phyloP scores from a whole-genome alignment of 1,140 invertebrate species.

The Macrosteles quadrilineatus region DNA sequence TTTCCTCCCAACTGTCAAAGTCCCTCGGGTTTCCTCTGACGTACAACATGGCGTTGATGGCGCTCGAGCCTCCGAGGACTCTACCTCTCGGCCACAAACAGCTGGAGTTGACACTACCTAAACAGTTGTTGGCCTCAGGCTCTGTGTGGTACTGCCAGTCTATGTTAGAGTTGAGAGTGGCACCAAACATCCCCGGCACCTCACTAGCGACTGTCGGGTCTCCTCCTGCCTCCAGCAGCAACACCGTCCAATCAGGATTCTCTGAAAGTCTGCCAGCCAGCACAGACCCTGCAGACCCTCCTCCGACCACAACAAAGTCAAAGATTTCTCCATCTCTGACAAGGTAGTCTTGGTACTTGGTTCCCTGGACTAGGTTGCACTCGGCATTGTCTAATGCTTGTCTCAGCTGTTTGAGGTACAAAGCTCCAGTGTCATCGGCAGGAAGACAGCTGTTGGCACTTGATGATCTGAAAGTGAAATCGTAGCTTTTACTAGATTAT shows the following conservation, averaged over 20 bases:
- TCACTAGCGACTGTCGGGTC: slow-evolving; percentile 62
- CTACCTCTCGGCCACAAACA: slow-evolving; percentile 60
- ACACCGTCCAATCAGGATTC: slow-evolving; percentile 54
- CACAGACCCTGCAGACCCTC: slow-evolving; percentile 65
- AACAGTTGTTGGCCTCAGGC: neutral
- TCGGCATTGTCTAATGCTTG: neutral
- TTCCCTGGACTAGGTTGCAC: neutral
- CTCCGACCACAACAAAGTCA: slow-evolving; percentile 61
- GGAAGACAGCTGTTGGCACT: neutral
- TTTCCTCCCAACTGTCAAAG: slow-evolving; percentile 70
- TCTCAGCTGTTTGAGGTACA: neutral
- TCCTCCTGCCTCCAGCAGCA: slow-evolving; percentile 73
- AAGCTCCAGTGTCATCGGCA: neutral
- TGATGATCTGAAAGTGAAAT: neutral
- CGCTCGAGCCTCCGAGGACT: slow-evolving; percentile 59
- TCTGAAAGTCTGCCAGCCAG: slow-evolving; percentile 63
- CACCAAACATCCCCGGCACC: neutral
- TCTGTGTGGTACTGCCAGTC: slow-evolving; percentile 50
- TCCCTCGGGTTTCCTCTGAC: slow-evolving; percentile 62
- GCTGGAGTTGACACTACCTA: slow-evolving; percentile 45
- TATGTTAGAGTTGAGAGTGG: slow-evolving; percentile 54
- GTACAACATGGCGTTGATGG: slow-evolving; percentile 67
- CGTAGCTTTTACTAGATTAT: too few species aligned
- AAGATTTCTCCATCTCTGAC: slow-evolving; percentile 40
- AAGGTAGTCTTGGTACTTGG: neutral